Evolutionary conservation across 1,140 invertebrate genomes (phyloP).

Genomic region (Drosophila repletoides): DNA sequence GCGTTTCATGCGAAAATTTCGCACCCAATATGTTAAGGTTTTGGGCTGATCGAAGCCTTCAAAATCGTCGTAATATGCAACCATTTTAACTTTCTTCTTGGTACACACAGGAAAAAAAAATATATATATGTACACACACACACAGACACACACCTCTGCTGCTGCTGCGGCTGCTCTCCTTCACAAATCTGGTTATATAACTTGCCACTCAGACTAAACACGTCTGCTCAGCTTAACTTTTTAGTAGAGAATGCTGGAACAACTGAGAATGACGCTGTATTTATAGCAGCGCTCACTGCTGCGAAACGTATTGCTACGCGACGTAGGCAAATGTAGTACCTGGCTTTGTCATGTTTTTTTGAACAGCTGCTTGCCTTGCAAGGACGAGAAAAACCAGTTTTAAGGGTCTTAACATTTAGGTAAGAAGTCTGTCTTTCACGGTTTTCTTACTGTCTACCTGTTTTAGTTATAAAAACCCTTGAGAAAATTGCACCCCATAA

Average conservation of each 20-base stretch:
- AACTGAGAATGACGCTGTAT: neutral
- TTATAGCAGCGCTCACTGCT: conserved; percentile 30
- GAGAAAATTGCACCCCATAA: conserved; percentile 22
- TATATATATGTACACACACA: too few relatives aligned
- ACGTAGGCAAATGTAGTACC: conserved; percentile 21
- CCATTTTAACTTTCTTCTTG: conserved; percentile 57
- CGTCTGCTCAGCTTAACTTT: conserved; percentile 11
- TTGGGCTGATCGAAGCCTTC: conserved; percentile 56
- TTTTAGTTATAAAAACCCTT: neutral
- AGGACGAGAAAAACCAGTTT: neutral
- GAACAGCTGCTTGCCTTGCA: neutral
- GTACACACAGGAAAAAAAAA: too few relatives aligned
- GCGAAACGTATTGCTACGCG: conserved; percentile 41
- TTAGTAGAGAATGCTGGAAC: conserved; percentile 21
- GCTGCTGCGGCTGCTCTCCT: conserved; percentile 21
- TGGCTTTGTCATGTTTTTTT: neutral
- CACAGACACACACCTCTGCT: conserved; percentile 67
- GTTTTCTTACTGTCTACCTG: neutral
- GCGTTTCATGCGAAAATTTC: conserved; percentile 77
- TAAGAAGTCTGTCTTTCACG: neutral
- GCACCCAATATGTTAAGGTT: conserved; percentile 78
- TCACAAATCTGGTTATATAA: conserved; percentile 22
- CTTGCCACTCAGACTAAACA: conserved; percentile 22
- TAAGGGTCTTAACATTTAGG: neutral
- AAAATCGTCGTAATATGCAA: conserved; percentile 56